Percentiles rank a stretch among this genome's conserved stretches.
Conservation (phyloP, 2,888 invertebrate genomes). For the Cantharis lateralis region DNA sequence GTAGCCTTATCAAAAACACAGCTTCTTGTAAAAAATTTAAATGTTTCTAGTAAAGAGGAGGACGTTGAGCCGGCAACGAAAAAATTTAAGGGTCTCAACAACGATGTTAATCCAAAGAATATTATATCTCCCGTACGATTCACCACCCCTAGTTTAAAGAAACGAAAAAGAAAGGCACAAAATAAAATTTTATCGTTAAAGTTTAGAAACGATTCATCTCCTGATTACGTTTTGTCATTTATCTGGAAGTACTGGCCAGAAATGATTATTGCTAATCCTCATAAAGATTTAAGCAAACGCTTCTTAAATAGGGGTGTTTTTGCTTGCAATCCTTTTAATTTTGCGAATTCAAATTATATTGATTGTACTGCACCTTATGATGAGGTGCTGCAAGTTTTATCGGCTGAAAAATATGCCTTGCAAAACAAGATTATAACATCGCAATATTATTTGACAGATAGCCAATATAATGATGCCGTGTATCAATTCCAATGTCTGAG, state of each 20-base stretch:
- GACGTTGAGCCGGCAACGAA: neutral
- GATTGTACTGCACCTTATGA: neutral
- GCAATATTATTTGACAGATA: neutral
- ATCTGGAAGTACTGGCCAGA: neutral
- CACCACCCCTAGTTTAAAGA: rapidly evolving
- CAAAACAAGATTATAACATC: neutral
- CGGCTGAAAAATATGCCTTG: neutral
- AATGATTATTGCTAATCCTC: neutral
- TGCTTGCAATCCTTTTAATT: neutral
- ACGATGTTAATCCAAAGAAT: neutral
- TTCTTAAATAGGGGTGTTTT: neutral
- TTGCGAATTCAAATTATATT: neutral
- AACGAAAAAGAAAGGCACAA: neutral
- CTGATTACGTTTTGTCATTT: neutral
- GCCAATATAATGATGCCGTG: neutral
- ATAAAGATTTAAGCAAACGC: neutral
- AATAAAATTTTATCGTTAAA: neutral
- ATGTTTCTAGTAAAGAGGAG: too few relatives aligned
- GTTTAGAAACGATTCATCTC: neutral
- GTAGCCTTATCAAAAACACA: neutral
- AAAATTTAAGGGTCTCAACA: neutral
- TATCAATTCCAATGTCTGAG: neutral
- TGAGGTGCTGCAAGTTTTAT: neutral
- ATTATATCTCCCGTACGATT: neutral
- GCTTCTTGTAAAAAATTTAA: neutral